These are phyloP conservation scores for Pachyramphus minor DNA, from an alignment of 2,113 vertebrate genomes.

Conservation along the genomic window DNA sequence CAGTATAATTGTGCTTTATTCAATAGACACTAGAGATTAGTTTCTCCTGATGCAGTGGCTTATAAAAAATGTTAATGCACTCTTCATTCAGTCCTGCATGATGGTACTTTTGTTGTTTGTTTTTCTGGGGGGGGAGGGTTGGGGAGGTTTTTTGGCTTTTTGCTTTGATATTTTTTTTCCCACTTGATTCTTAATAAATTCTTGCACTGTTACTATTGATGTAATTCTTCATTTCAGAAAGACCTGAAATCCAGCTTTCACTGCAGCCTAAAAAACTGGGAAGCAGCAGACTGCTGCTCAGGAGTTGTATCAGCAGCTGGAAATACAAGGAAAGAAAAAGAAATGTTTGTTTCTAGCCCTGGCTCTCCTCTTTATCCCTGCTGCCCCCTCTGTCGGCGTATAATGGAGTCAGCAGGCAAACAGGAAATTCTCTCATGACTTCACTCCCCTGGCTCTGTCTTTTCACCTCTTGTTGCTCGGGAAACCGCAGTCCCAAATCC, in stretches of 20 bases:
- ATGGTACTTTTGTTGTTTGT: background rate
- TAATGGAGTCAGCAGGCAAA: background rate
- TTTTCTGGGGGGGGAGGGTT: no score
- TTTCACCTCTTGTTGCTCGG: background rate
- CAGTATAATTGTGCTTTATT: background rate
- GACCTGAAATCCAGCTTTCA: background rate
- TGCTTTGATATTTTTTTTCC: background rate
- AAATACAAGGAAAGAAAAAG: background rate
- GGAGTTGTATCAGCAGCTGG: background rate
- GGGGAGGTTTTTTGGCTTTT: background rate
- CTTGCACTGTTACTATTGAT: background rate
- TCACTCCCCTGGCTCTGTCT: background rate
- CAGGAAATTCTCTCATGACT: background rate
- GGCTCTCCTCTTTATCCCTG: background rate
- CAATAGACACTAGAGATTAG: background rate
- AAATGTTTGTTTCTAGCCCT: background rate
- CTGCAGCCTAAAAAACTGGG: background rate
- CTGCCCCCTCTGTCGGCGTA: background rate
- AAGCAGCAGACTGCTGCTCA: background rate
- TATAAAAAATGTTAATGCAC: background rate
- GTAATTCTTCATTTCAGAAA: background rate
- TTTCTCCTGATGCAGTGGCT: background rate
- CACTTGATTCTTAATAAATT: background rate
- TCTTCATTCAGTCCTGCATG: background rate
- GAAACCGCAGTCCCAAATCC: background rate